Percentiles rank a stretch among this genome's conserved stretches.
Evolutionary conservation across 2,113 vertebrate species (phyloP).

Genomic region (Mobula birostris): DNA sequence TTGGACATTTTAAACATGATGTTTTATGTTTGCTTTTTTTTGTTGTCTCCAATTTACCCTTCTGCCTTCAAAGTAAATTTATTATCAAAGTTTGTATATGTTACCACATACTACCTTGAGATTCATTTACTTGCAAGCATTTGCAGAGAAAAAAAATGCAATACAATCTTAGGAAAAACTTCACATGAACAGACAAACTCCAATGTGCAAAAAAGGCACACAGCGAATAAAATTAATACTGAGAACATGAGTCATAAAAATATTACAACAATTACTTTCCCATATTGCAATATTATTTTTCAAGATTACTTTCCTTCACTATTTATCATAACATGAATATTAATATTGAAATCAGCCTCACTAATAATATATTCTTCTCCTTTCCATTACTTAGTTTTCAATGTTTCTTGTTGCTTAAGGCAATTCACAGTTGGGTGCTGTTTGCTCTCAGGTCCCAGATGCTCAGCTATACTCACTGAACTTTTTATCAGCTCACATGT

Average conservation of each 20-base stretch:
- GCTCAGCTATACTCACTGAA: not conserved
- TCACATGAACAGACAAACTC: too few species aligned
- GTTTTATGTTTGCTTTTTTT: not conserved
- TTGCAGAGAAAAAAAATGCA: too few species aligned
- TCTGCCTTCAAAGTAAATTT: not conserved
- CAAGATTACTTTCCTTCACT: not conserved
- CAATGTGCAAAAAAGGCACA: too few species aligned
- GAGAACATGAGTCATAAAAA: too few species aligned
- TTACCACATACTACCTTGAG: too few species aligned
- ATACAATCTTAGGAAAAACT: too few species aligned
- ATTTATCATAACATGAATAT: not conserved
- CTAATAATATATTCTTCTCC: not conserved
- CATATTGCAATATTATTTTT: not conserved
- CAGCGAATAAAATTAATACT: too few species aligned
- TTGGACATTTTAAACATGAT: not conserved
- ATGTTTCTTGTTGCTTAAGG: not conserved
- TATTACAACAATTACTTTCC: too few species aligned
- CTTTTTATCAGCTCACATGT: not conserved
- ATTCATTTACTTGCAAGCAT: too few species aligned
- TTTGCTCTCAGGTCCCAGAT: not conserved
- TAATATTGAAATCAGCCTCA: not conserved
- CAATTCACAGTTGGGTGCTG: too few species aligned
- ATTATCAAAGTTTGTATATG: too few species aligned
- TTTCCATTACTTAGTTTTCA: not conserved
- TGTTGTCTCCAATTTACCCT: not conserved